These are phyloP conservation scores for Lagopus leucura DNA, from an alignment of 2,113 vertebrate genomes.

Conservation along the genomic window DNA sequence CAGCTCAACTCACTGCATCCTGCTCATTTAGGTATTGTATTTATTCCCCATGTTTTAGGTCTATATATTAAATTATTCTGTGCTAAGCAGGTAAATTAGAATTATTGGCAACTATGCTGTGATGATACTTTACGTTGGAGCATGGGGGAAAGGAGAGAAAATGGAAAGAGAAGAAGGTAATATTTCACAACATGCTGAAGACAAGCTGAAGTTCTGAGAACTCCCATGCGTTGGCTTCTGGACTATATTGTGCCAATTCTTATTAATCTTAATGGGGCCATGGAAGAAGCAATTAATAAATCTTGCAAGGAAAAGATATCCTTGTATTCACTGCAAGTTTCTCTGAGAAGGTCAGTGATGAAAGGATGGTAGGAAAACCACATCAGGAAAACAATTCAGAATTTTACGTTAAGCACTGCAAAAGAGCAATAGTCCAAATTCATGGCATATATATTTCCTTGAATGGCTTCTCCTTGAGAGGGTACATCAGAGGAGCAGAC, in stretches of 20 bases:
- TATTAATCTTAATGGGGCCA: neutral
- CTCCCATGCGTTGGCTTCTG: neutral
- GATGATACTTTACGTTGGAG: fast-evolving
- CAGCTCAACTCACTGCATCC: neutral
- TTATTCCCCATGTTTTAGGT: neutral
- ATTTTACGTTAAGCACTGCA: neutral
- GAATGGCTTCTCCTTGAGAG: neutral
- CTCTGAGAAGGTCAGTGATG: neutral
- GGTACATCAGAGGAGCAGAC: fast-evolving
- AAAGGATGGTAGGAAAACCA: neutral
- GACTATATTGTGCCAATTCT: neutral
- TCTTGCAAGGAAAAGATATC: neutral
- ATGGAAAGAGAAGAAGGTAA: neutral
- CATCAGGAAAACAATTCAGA: neutral
- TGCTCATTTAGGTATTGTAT: neutral
- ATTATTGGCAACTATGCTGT: neutral
- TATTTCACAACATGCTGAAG: neutral
- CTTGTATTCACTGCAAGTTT: neutral
- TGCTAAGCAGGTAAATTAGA: neutral
- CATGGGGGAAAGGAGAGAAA: neutral
- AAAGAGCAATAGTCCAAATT: neutral
- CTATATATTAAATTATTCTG: neutral
- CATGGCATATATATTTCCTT: neutral
- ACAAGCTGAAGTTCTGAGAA: neutral
- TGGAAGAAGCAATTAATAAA: neutral